These are phyloP conservation scores for Drosophila parvula DNA, from an alignment of 1,140 invertebrate genomes.

Conservation along the genomic window DNA sequence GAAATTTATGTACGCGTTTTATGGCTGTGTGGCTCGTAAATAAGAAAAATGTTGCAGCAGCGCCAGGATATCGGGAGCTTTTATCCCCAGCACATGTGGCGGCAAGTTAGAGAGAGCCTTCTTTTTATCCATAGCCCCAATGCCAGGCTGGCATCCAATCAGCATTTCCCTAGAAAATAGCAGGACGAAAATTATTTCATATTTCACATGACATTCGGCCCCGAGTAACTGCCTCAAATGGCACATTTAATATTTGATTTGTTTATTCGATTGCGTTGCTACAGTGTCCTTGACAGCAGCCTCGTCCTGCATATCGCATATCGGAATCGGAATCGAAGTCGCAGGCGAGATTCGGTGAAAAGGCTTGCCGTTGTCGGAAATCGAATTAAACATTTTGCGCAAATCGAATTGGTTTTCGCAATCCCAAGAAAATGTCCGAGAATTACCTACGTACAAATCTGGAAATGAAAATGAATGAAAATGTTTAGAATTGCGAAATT, in stretches of 20 bases:
- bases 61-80: conserved; percentile 56
- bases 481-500: conserved; percentile 37
- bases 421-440: conserved; percentile 15
- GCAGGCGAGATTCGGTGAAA: neutral
- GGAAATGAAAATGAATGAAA: conserved; percentile 28
- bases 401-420: conserved; percentile 47
- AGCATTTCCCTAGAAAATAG: conserved; percentile 32
- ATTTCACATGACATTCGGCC: conserved; percentile 25
- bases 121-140: neutral
- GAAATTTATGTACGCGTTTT: conserved; percentile 79
- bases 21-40: conserved; percentile 79
- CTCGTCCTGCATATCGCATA: neutral
- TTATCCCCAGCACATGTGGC: conserved; percentile 62
- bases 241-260: conserved; percentile 56
- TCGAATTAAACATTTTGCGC: conserved; percentile 56
- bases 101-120: conserved; percentile 26
- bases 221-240: conserved; percentile 38
- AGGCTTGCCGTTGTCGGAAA: conserved; percentile 39
- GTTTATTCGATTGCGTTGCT: conserved; percentile 49
- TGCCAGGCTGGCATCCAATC: conserved; percentile 26
- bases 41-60: conserved; percentile 78
- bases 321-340: neutral
- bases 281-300: conserved; percentile 31
- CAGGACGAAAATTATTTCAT: conserved; percentile 38
- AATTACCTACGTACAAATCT: conserved; percentile 25